Percentiles rank a stretch among this genome's conserved stretches.
Evolutionary conservation across 2,888 invertebrate species (phyloP).

Genomic region (Tetropium fuscum): DNA sequence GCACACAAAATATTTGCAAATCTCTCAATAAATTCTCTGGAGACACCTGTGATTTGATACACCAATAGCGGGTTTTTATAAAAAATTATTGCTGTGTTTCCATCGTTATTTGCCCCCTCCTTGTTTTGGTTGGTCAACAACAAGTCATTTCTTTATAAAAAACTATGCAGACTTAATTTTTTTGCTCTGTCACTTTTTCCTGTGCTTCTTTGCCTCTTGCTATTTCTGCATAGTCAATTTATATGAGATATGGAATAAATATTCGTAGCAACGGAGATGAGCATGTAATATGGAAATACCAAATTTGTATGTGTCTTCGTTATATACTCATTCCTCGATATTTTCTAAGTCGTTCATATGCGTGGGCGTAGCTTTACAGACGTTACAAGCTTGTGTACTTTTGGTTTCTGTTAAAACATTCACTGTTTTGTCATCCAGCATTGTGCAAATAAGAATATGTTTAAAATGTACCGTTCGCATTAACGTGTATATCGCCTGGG

Average conservation of each 20-base stretch:
- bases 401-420: conserved; percentile 19
- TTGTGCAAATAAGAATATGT: conserved; percentile 27
- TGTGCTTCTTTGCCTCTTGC: conserved; percentile 18
- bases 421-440: conserved; percentile 29
- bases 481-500: too few species aligned
- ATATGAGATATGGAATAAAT: conserved; percentile 16
- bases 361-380: conserved; percentile 22
- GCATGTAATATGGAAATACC: conserved; percentile 16
- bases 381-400: conserved; percentile 22
- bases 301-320: conserved; percentile 20
- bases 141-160: conserved; percentile 42
- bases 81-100: conserved; percentile 43
- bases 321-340: conserved; percentile 6
- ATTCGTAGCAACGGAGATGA: conserved; percentile 4
- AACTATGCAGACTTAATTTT: too few species aligned
- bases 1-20: conserved; percentile 21
- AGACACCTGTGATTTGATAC: conserved; percentile 20
- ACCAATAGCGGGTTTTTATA: conserved; percentile 14
- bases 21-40: conserved; percentile 16
- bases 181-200: conserved; percentile 26
- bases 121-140: conserved; percentile 40
- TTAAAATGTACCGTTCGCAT: too few species aligned
- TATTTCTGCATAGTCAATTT: conserved; percentile 19
- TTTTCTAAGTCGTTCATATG: conserved; percentile 24
- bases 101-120: conserved; percentile 41